Base-by-base conservation (phyloP, 92 coral and sea anemone species). In the Porites cylindrica region DNA sequence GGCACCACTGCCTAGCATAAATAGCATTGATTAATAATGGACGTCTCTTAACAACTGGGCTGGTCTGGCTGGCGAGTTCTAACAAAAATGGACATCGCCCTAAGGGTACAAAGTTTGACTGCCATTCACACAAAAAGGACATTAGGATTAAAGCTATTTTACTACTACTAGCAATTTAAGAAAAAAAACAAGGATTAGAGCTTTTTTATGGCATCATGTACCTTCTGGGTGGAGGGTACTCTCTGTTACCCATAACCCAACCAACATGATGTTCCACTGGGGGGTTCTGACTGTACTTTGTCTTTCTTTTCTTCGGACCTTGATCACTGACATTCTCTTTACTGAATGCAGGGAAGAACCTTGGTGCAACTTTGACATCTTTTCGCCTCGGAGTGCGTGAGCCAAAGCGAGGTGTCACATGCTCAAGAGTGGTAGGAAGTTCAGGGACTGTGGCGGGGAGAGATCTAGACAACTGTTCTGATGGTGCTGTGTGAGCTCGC, bases 191-290 rank as follows among this genome's bases (percentile, higher is more conserved):
- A 38, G 47, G 47, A 38, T 38, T 38, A 38, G 1, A 38, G 47
- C 47, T 38, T 0, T 38, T 38, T 38, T 38, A 38, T 58, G 38
- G 18, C 51, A 51, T 10, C 2, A 54, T 60, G 59, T 61, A 93
- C 98, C 98, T 95, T 78, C 96, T 91, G 29, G 90, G 91, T n/a
- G 96, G 94, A 51, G 94, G 90, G 69, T 85, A 92, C 43, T 96
- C 96, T 74, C 66, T 95, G 56, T 90, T 78, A 4, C 97, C 93
- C 99, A 97, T 97, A 51, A 97, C 78, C 99, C 99, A 97, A 14
- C 99, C 99, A 64, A 97, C 95, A 70, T 97, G 99, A 29, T 96
- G 96, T 77, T 97, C 99, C 2, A 97, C 99, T 14, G 99, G 99
- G 6, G 99, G 99, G 73, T 97, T 97, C 74, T 93, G 94, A 54